Percentiles rank a stretch among this genome's conserved stretches.
Evolutionary conservation across 1,140 invertebrate species (phyloP).

Genomic region (Heliconius melpomene): DNA sequence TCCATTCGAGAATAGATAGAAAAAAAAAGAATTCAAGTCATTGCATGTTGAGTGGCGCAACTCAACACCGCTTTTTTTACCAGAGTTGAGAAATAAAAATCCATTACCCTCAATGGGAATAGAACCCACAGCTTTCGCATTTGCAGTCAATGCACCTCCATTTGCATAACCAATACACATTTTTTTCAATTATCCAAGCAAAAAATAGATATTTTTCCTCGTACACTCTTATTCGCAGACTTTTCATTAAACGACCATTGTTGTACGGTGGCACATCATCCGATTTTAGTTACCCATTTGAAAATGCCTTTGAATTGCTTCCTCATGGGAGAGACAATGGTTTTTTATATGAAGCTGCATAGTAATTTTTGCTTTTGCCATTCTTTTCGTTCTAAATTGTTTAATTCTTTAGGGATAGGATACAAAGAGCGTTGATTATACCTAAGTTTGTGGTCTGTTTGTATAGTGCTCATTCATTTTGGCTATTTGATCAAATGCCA

Average conservation of each 20-base stretch:
- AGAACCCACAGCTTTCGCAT: no score
- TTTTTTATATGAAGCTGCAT: constrained; percentile 15
- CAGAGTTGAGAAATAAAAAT: no score
- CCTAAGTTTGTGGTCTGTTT: neutral
- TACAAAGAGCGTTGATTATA: neutral
- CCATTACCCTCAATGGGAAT: no score
- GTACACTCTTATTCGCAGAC: neutral
- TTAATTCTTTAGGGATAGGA: constrained; percentile 24
- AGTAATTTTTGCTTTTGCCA: constrained; percentile 23
- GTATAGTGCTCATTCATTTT: neutral
- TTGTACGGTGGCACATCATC: constrained; percentile 10
- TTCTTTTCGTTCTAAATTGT: constrained; percentile 45
- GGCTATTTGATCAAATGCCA: no score
- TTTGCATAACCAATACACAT: neutral
- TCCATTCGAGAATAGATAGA: no score
- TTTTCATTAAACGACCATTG: constrained; percentile 11
- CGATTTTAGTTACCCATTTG: constrained; percentile 13
- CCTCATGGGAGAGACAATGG: constrained; percentile 18
- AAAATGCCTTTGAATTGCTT: constrained; percentile 28
- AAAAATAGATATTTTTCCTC: constrained; percentile 1
- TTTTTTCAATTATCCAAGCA: neutral
- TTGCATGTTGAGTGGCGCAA: no score
- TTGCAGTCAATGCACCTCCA: neutral
- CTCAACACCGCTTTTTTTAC: no score
- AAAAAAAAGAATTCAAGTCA: no score